A percentile compares a stretch with the other conserved stretches of the same genome.
These are phyloP conservation scores for Balearica regulorum DNA, from an alignment of 2,797 vertebrate genomes.

Conservation along the genomic window DNA sequence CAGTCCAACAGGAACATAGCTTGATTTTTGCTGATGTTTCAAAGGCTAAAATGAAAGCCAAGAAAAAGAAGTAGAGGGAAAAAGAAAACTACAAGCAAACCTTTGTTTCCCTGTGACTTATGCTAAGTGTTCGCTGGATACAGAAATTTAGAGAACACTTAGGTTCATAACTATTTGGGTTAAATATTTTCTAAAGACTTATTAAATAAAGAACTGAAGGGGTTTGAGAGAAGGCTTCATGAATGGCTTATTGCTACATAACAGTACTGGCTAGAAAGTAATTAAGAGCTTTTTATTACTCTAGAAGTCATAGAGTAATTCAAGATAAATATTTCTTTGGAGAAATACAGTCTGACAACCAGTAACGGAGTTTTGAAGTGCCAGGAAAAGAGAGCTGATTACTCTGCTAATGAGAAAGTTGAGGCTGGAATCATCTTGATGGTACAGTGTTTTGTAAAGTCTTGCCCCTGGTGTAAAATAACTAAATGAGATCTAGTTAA, in stretches of 20 bases:
- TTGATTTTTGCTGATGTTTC: neutral
- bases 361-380: neutral
- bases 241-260: neutral
- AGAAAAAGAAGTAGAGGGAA: neutral
- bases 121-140: neutral
- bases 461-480: neutral
- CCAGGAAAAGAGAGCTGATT: neutral
- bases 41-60: neutral
- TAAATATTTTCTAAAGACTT: neutral
- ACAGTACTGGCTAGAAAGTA: neutral
- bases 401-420: neutral
- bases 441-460: slow-evolving; percentile 11
- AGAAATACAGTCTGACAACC: neutral
- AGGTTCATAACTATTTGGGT: neutral
- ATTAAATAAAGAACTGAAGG: neutral
- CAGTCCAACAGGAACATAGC: fast-evolving
- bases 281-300: neutral
- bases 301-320: neutral
- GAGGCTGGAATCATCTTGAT: neutral
- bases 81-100: neutral
- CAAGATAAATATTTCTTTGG: neutral
- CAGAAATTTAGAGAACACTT: neutral
- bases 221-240: neutral
- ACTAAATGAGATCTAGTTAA: neutral
- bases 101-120: neutral